phyloP scores from a whole-genome alignment of 2,797 vertebrate genomes.

The Sandelia bainsii region DNA sequence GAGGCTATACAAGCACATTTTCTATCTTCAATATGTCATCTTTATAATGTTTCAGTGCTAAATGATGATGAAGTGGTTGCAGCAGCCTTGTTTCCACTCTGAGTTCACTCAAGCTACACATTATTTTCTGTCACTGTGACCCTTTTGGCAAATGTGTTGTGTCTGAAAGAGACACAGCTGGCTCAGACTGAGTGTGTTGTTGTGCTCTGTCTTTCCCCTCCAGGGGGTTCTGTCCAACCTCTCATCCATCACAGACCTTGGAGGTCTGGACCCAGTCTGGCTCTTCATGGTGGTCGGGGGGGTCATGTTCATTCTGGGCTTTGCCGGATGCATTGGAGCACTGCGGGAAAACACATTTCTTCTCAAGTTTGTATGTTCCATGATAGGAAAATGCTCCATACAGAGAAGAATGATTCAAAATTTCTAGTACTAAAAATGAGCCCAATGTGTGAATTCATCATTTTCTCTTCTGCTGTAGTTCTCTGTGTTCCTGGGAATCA shows the following conservation, averaged over 20 bases:
- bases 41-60: too few relatives aligned
- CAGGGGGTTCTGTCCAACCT: conserved; percentile 98
- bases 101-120: too few relatives aligned
- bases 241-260: conserved; percentile 97
- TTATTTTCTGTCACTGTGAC: not conserved
- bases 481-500: conserved; percentile 97
- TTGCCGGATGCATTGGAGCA: conserved; percentile 97
- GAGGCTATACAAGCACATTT: too few relatives aligned
- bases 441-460: not conserved
- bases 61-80: too few relatives aligned
- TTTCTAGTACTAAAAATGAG: too few relatives aligned
- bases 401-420: not conserved
- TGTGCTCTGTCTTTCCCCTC: conserved; percentile 31
- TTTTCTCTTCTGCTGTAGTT: conserved; percentile 81
- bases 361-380: conserved; percentile 94
- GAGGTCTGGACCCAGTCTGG: conserved; percentile 97
- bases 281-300: conserved; percentile 96
- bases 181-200: not conserved
- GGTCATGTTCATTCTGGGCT: conserved; percentile 98
- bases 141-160: not conserved
- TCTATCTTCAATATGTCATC: too few relatives aligned
- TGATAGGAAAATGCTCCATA: not conserved
- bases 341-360: conserved; percentile 96
- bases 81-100: too few relatives aligned
- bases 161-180: conserved; percentile 1